phyloP scores from a whole-genome alignment of 2,888 invertebrate species.

The Spodoptera picta region DNA sequence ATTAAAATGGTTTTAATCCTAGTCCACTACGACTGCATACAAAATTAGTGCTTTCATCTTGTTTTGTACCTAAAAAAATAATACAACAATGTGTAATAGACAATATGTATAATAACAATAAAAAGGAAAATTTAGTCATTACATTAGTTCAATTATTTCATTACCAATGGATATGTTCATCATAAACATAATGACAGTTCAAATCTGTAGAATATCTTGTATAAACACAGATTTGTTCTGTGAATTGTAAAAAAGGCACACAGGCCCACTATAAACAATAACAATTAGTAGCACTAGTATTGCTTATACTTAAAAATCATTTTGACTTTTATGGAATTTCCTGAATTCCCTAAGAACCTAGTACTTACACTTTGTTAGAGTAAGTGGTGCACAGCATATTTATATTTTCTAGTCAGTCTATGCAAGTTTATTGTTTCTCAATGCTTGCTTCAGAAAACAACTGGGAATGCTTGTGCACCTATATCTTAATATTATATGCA shows the following conservation, averaged over 20 bases:
- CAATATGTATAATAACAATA: slow-evolving; percentile 54
- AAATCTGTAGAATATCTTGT: slow-evolving; percentile 45
- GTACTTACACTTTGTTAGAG: slow-evolving; percentile 23
- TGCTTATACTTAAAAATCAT: slow-evolving; percentile 29
- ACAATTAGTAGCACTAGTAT: slow-evolving; percentile 56
- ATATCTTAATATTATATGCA: slow-evolving; percentile 23
- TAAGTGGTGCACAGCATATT: slow-evolving; percentile 31
- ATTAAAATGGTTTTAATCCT: slow-evolving; percentile 72
- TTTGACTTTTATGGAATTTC: slow-evolving; percentile 31
- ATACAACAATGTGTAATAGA: slow-evolving; percentile 58
- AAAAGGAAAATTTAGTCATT: slow-evolving; percentile 56
- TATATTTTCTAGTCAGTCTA: slow-evolving; percentile 43
- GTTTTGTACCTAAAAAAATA: slow-evolving; percentile 77
- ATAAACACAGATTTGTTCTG: slow-evolving; percentile 49
- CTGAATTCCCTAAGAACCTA: slow-evolving; percentile 36
- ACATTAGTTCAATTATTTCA: slow-evolving; percentile 58
- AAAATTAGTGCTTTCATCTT: slow-evolving; percentile 74
- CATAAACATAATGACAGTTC: slow-evolving; percentile 39
- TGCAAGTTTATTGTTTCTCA: slow-evolving; percentile 33
- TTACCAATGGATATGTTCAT: slow-evolving; percentile 56
- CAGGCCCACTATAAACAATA: slow-evolving; percentile 57
- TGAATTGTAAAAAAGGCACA: slow-evolving; percentile 40
- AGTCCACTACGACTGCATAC: slow-evolving; percentile 77
- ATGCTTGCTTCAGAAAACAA: slow-evolving; percentile 43
- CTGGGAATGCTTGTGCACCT: slow-evolving; percentile 19